Evolutionary conservation across 2,797 vertebrate species (phyloP).

Genomic region (Enteromius fasciolatus): DNA sequence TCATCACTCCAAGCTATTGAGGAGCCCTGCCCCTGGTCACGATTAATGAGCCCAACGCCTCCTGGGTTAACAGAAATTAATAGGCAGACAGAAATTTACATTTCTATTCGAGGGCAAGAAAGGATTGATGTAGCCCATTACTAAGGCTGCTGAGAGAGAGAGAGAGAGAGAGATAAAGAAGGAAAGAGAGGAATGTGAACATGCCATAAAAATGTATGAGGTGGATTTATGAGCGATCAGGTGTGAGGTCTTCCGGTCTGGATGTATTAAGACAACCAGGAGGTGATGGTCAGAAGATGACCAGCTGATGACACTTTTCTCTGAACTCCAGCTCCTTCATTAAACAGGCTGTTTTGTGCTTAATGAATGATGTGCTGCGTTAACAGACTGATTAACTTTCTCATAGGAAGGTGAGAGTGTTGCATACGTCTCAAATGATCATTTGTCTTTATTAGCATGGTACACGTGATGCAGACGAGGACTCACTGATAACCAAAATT

Average conservation of each 20-base stretch:
- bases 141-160: slow-evolving; percentile 36
- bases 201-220: slow-evolving; percentile 53
- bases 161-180: slow-evolving; percentile 20
- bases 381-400: slow-evolving; percentile 32
- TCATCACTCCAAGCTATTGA: slow-evolving; percentile 48
- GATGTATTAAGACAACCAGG: slow-evolving; percentile 47
- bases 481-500: not conserved
- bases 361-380: slow-evolving; percentile 19
- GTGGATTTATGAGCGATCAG: slow-evolving; percentile 31
- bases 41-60: slow-evolving; percentile 60
- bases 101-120: slow-evolving; percentile 59
- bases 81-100: slow-evolving; percentile 64
- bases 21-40: slow-evolving; percentile 42
- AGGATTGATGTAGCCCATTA: slow-evolving; percentile 60
- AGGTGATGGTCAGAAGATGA: slow-evolving; percentile 30
- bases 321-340: slow-evolving; percentile 17
- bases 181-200: not conserved
- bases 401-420: slow-evolving; percentile 13
- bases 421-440: not conserved
- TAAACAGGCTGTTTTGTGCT: slow-evolving; percentile 7
- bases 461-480: not conserved
- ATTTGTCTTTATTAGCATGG: slow-evolving; percentile 37
- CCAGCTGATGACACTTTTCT: slow-evolving; percentile 16
- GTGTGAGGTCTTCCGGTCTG: slow-evolving; percentile 11
- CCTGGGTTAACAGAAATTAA: slow-evolving; percentile 61